These are phyloP conservation scores for Enteromius anoplus DNA, from an alignment of 2,797 vertebrate genomes.

Conservation along the genomic window DNA sequence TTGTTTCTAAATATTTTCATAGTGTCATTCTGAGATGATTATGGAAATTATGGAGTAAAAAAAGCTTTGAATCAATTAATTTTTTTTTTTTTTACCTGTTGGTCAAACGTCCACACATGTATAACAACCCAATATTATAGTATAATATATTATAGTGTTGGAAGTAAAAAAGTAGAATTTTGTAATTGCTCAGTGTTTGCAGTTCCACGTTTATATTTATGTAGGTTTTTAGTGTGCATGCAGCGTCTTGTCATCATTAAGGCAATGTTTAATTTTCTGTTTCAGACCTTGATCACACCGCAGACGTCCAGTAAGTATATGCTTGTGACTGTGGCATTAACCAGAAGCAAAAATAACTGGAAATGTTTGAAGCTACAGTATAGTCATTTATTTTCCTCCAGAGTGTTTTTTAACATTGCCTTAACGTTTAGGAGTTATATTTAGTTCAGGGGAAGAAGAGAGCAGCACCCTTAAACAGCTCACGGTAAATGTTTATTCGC, in stretches of 20 bases:
- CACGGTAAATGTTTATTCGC: neutral
- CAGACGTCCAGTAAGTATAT: slow-evolving; percentile 95
- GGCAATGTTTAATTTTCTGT: slow-evolving; percentile 39
- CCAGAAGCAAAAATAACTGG: neutral
- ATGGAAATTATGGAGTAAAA: too few relatives aligned
- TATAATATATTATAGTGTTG: neutral
- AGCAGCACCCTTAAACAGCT: neutral
- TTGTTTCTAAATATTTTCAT: neutral
- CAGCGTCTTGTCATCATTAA: neutral
- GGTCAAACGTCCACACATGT: neutral
- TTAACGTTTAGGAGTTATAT: too few relatives aligned
- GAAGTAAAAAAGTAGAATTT: neutral
- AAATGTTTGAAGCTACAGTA: too few relatives aligned
- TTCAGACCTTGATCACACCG: slow-evolving; percentile 96
- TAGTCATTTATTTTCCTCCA: too few relatives aligned
- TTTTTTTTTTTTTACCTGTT: too few relatives aligned
- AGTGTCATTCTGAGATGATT: too few relatives aligned
- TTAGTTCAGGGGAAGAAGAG: too few relatives aligned
- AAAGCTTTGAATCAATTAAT: too few relatives aligned
- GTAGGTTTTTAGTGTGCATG: neutral
- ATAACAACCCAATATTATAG: too few relatives aligned
- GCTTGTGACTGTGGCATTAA: neutral
- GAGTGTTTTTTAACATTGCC: too few relatives aligned
- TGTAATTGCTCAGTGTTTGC: neutral
- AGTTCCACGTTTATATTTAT: neutral